phyloP scores from a whole-genome alignment of 2,113 vertebrate genomes.

The Onychostoma macrolepis region DNA sequence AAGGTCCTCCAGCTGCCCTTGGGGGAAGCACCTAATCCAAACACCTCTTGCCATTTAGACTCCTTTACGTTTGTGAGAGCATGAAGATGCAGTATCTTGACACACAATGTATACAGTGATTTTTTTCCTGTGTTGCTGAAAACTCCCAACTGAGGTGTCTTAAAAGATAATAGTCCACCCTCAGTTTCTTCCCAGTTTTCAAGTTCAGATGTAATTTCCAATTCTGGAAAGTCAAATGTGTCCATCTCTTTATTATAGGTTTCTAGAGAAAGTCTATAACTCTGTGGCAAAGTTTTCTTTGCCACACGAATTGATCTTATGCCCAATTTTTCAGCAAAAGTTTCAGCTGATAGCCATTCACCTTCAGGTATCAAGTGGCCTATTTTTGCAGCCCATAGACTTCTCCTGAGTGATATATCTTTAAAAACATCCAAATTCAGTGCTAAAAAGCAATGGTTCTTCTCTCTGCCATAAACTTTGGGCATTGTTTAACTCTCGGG shows the following conservation, averaged over 20 bases:
- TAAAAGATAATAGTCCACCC: not conserved
- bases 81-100: not conserved
- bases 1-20: not conserved
- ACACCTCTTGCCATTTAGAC: not conserved
- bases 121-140: not conserved
- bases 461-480: too few species aligned
- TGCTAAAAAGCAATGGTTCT: too few species aligned
- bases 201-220: not conserved
- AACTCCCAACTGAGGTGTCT: not conserved
- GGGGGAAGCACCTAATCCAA: not conserved
- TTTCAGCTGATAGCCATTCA: too few species aligned
- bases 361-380: too few species aligned
- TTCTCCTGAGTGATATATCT: too few species aligned
- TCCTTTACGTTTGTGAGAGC: not conserved
- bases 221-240: not conserved
- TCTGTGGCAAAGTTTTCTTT: not conserved
- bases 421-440: too few species aligned
- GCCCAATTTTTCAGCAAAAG: too few species aligned
- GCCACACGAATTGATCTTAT: too few species aligned
- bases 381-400: too few species aligned
- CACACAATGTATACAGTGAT: not conserved
- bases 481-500: too few species aligned
- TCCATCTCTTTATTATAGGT: not conserved
- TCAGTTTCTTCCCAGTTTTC: not conserved
- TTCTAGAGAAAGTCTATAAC: not conserved